phyloP scores from a whole-genome alignment of 2,888 invertebrate species.

The Monochamus alternatus region DNA sequence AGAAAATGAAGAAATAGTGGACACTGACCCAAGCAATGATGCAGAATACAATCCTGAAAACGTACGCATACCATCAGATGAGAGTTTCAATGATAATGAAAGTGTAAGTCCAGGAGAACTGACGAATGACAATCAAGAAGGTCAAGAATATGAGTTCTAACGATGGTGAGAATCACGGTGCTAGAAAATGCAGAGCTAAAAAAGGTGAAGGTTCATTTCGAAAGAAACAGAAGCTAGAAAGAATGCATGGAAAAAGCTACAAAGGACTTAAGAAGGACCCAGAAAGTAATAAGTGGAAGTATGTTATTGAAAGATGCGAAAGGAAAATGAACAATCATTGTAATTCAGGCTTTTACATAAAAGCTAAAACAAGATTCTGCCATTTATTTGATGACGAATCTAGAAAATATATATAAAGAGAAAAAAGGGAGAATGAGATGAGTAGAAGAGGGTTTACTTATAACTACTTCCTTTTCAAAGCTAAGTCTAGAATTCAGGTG shows the following conservation, averaged over 20 bases:
- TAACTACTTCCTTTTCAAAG: constrained; percentile 5
- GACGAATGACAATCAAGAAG: constrained; percentile 7
- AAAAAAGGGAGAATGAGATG: constrained; percentile 9
- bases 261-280: constrained; percentile 12
- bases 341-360: constrained; percentile 8
- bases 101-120: constrained; percentile 10
- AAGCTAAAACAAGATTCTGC: constrained; percentile 17
- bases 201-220: constrained; percentile 11
- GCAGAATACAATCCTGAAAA: constrained; percentile 11
- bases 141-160: constrained; percentile 7
- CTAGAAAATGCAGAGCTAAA: not conserved
- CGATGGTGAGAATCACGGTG: constrained; percentile 3
- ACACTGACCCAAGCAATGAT: constrained; percentile 1
- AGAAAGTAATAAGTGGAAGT: constrained; percentile 12
- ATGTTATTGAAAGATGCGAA: constrained; percentile 10
- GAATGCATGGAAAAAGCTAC: too few species aligned
- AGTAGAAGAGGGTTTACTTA: constrained; percentile 15
- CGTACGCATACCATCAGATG: constrained; percentile 11
- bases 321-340: constrained; percentile 11
- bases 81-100: constrained; percentile 5
- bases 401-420: constrained; percentile 2
- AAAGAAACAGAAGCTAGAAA: constrained; percentile 8
- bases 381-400: constrained; percentile 15
- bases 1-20: constrained; percentile 1
- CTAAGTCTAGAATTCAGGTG: constrained; percentile 9